phyloP scores from a whole-genome alignment of 2,888 invertebrate genomes.

The Nipponacmea schrenckii region DNA sequence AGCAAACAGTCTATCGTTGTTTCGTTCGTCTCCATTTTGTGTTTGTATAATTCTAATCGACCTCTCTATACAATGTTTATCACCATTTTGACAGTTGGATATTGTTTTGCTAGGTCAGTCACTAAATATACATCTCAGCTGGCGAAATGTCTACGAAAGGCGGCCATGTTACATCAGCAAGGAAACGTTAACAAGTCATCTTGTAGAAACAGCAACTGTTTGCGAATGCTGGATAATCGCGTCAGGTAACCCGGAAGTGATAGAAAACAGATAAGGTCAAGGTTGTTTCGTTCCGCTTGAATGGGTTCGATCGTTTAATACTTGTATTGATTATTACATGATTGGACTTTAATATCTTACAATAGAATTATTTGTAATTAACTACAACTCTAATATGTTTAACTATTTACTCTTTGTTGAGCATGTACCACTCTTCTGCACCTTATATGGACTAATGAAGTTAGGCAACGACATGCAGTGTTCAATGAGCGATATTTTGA shows the following conservation, averaged over 20 bases:
- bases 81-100: neutral
- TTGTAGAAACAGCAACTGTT: no score
- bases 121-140: constrained; percentile 26
- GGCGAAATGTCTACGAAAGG: constrained; percentile 24
- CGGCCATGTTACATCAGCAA: constrained; percentile 42
- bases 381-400: no score
- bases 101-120: neutral
- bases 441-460: no score
- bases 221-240: neutral
- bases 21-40: constrained; percentile 83
- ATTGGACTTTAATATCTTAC: no score
- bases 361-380: no score
- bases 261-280: neutral
- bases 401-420: no score
- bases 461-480: no score
- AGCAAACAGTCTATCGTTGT: constrained; percentile 80
- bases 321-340: no score
- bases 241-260: neutral
- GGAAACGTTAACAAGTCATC: neutral
- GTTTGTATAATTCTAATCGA: constrained; percentile 13
- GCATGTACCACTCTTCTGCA: no score
- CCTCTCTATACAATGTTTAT: neutral
- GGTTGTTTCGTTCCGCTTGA: no score
- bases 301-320: no score
- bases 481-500: no score